Evolutionary conservation across 2,888 invertebrate genomes (phyloP), one percentile per base, ranked within the genome.

Genomic region (Gnatocerus cornutus): DNA sequence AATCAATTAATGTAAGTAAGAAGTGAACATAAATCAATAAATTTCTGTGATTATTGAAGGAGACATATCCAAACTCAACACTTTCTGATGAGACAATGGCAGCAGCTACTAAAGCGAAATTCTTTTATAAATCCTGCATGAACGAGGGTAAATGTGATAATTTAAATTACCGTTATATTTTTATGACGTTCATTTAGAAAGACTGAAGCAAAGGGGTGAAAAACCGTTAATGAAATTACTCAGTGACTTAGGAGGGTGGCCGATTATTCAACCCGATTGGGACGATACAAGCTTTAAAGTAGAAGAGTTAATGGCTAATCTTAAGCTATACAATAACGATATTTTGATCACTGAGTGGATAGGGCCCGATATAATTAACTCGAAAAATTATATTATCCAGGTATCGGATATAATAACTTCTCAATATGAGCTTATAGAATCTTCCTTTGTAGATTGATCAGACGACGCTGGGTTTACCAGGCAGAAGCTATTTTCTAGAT

Each of bases 301-400:
- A 90, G 86, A 93, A 45, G 89, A 88, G 79, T 85, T 93, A 69
- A 90, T 94, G 81, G 94, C 93, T 0, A 89, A 90, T 70, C 81
- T 95, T 10, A 87, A 94, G 63, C 86, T 93, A 29, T 94, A 91
- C 80, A 96, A 96, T 83, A 96, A 95, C 79, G 94, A 95, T 72
- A 91, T 96, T 67, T 86, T 97, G 0, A 89, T 97, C 74, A 92
- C 95, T 0, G 91, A 94, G 81, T 94, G 94, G 93, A 68, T 80
- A 5, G 96, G 95, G 8, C 94, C 97, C 0, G 97, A 98, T 82
- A 95, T 97, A 66, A 95, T 95, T 82, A 95, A 97, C 84, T 96
- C 97, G 4, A 92, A 95, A 78, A 91, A 93, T 79, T 95, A 96
- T 84, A 91, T 97, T 5, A 93, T 98, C 63, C 90, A 92, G 86